phyloP scores from a whole-genome alignment of 2,113 vertebrate species.

The Passer montanus region DNA sequence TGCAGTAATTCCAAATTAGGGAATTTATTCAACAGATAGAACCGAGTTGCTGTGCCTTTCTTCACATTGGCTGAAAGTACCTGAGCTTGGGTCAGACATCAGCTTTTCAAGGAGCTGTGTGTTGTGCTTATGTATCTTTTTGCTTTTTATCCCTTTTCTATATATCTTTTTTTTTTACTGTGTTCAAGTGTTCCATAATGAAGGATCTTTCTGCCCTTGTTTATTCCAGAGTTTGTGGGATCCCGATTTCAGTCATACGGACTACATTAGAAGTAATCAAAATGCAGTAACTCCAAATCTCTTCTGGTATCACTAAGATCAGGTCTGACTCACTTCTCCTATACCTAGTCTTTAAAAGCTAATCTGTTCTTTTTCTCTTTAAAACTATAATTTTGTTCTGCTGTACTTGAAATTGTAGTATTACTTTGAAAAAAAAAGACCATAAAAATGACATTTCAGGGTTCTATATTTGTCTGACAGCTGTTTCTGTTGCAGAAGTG shows the following conservation, averaged over 20 bases:
- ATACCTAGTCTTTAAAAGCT: slow-evolving; percentile 41
- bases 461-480: slow-evolving; percentile 67
- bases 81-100: background rate
- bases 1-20: background rate
- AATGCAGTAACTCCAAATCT: background rate
- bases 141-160: background rate
- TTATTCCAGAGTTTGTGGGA: background rate
- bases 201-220: background rate
- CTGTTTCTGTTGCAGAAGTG: slow-evolving; percentile 39
- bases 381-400: slow-evolving; percentile 51
- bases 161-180: background rate
- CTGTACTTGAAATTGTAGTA: slow-evolving; percentile 10
- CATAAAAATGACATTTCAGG: slow-evolving; percentile 32
- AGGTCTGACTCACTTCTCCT: slow-evolving; percentile 47
- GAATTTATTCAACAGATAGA: background rate
- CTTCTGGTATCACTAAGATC: background rate
- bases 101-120: background rate
- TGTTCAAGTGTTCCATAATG: background rate
- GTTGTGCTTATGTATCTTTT: background rate
- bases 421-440: background rate
- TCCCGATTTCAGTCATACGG: background rate
- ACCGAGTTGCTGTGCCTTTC: background rate
- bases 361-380: slow-evolving; percentile 24
- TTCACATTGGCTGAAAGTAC: background rate
- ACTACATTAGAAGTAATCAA: background rate